These are phyloP conservation scores for Urocitellus parryii DNA, from an alignment of 2,113 vertebrate genomes.

Conservation along the genomic window DNA sequence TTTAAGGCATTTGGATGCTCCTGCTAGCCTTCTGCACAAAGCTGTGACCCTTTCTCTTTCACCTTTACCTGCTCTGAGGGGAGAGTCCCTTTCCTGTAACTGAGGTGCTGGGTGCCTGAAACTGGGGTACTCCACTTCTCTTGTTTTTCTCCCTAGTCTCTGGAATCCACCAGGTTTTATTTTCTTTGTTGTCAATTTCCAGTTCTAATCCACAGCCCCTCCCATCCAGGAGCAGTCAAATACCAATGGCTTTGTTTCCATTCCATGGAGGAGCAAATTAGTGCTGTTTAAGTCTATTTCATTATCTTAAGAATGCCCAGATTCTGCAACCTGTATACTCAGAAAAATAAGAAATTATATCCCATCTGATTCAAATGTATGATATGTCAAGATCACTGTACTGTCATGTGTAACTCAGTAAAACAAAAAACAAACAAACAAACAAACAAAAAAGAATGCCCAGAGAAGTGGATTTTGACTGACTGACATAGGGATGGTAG, in stretches of 20 bases:
- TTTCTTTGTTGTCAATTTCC: not conserved
- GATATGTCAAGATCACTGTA: too few relatives aligned
- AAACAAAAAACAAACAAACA: too few relatives aligned
- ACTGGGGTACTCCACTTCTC: not conserved
- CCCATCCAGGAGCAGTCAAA: not conserved
- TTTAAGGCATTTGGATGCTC: not conserved
- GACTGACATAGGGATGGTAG: not conserved
- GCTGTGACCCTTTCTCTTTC: not conserved
- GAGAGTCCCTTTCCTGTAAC: not conserved
- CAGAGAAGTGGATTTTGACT: not conserved
- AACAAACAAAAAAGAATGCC: too few relatives aligned
- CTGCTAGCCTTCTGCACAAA: not conserved
- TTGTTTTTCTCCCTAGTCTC: not conserved
- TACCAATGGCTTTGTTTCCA: not conserved
- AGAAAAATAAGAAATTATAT: too few relatives aligned
- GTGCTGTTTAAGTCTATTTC: not conserved
- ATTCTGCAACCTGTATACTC: too few relatives aligned
- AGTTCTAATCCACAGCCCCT: not conserved
- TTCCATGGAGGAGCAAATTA: not conserved
- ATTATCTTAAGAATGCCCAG: not conserved
- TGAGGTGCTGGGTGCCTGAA: not conserved
- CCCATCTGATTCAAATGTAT: too few relatives aligned
- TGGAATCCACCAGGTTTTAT: not conserved
- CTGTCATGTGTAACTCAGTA: too few relatives aligned
- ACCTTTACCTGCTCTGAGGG: not conserved